phyloP scores from a whole-genome alignment of 2,797 vertebrate species.

The Oceanodroma leucorhoa region DNA sequence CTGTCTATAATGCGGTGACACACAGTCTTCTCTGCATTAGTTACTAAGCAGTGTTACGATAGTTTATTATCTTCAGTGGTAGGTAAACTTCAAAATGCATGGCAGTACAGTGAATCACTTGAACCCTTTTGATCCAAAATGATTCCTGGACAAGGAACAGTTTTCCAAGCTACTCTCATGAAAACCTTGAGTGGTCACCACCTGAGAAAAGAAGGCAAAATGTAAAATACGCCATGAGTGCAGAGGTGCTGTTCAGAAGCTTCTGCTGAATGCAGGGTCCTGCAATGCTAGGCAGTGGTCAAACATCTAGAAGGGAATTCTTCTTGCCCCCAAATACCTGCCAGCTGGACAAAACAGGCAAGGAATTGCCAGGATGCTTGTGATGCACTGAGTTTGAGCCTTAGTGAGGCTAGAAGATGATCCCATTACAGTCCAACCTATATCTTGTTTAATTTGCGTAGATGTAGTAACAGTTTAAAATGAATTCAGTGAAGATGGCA shows the following conservation, averaged over 20 bases:
- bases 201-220: background rate
- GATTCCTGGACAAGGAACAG: background rate
- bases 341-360: background rate
- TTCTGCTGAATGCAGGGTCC: background rate
- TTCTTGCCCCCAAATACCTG: background rate
- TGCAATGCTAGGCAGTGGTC: background rate
- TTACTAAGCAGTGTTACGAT: background rate
- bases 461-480: background rate
- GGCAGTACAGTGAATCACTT: background rate
- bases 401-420: background rate
- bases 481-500: background rate
- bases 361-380: background rate
- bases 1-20: background rate
- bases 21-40: background rate
- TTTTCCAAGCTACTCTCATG: background rate
- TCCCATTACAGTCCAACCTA: rapidly evolving
- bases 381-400: background rate
- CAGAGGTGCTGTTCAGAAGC: background rate
- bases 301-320: background rate
- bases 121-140: background rate
- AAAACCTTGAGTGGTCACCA: background rate
- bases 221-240: rapidly evolving
- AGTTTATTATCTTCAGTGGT: background rate
- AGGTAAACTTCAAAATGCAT: background rate
- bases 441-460: background rate